Percentiles rank a stretch among this genome's conserved stretches.
Conservation (phyloP, 2,797 vertebrate genomes). For the Oryzias sinensis region DNA sequence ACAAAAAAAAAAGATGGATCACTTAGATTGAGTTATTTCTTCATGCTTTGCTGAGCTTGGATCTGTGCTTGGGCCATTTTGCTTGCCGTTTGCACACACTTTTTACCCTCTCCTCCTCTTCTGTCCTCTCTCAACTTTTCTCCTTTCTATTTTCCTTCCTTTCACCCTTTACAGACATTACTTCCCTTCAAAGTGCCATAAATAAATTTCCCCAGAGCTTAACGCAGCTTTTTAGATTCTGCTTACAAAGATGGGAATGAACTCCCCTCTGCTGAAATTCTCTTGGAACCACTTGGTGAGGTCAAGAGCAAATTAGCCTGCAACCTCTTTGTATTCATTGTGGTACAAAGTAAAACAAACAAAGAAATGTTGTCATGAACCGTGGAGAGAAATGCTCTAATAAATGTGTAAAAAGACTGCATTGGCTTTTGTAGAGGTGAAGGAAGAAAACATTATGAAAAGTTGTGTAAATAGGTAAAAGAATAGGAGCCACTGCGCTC, state of each 20-base stretch:
- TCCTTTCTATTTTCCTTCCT: background rate
- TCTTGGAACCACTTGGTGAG: constrained; percentile 5
- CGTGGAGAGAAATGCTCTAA: background rate
- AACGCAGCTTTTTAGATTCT: constrained; percentile 5
- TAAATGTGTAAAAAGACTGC: too few relatives aligned
- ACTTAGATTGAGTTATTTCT: constrained; percentile 30
- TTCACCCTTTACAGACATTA: background rate
- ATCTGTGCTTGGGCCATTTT: constrained; percentile 22
- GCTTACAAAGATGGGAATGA: constrained; percentile 7
- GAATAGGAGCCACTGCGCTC: too few relatives aligned
- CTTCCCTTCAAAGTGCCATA: background rate
- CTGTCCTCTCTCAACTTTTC: background rate
- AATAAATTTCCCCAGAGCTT: background rate
- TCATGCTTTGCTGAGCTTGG: constrained; percentile 28
- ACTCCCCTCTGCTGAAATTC: background rate
- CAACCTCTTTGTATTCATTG: background rate
- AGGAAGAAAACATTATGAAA: background rate
- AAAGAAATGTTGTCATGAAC: background rate
- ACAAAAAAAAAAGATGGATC: constrained; percentile 29
- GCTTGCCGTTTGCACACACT: constrained; percentile 19
- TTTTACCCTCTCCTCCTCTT: background rate
- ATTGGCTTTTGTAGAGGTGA: too few relatives aligned
- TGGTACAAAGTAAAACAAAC: background rate
- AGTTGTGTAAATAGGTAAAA: too few relatives aligned
- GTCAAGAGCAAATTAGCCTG: constrained; percentile 11